Percentiles rank a stretch among this genome's conserved stretches.
phyloP scores from a whole-genome alignment of 2,888 invertebrate species.

The Chesias legatella region DNA sequence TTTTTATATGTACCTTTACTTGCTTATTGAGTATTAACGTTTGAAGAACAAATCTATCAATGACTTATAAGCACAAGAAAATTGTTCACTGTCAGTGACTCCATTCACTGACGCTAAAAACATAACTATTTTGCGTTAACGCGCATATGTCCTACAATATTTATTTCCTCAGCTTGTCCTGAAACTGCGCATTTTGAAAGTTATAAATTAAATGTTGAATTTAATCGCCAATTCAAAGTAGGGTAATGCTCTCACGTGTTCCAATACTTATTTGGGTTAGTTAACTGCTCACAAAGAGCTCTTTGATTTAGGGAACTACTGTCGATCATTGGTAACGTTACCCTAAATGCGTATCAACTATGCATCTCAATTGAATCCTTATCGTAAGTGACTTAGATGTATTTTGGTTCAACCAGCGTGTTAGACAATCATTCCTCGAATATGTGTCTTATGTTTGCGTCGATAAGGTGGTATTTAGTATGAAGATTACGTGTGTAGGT shows the following conservation, averaged over 20 bases:
- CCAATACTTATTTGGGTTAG: slow-evolving; percentile 22
- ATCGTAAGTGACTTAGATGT: neutral
- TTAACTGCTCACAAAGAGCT: slow-evolving; percentile 30
- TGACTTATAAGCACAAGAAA: no score
- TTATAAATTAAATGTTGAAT: slow-evolving; percentile 23
- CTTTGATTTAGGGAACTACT: slow-evolving; percentile 28
- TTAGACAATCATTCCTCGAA: no score
- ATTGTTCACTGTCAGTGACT: no score
- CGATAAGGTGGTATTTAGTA: no score
- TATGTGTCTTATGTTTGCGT: no score
- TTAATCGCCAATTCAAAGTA: slow-evolving; percentile 20
- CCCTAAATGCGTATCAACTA: slow-evolving; percentile 2
- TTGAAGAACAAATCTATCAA: no score
- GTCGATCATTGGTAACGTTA: slow-evolving; percentile 13
- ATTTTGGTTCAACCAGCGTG: neutral
- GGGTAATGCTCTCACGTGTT: slow-evolving; percentile 28
- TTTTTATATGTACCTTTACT: no score
- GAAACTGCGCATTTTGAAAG: slow-evolving; percentile 11
- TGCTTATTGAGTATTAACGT: no score
- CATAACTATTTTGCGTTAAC: no score
- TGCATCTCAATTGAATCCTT: slow-evolving; percentile 7
- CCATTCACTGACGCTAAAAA: no score
- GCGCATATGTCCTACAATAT: neutral
- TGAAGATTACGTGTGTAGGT: slow-evolving; percentile 1
- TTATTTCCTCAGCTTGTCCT: slow-evolving; percentile 10